These are phyloP conservation scores for Agrochola macilenta DNA, from an alignment of 2,888 invertebrate species.

Conservation along the genomic window DNA sequence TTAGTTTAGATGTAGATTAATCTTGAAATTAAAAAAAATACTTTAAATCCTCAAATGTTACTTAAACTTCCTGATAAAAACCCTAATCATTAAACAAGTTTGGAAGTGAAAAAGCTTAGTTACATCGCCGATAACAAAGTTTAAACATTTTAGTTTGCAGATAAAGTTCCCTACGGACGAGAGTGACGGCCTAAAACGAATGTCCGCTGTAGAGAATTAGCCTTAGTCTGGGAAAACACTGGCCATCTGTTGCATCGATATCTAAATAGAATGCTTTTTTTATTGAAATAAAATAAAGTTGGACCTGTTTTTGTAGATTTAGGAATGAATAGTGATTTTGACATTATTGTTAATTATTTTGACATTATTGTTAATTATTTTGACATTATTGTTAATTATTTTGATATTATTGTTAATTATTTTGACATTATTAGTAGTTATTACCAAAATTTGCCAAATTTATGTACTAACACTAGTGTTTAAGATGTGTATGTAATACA, in stretches of 20 bases:
- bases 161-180: constrained; percentile 33
- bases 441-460: too few species aligned
- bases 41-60: background rate
- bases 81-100: background rate
- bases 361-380: too few species aligned
- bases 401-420: too few species aligned
- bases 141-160: constrained; percentile 34
- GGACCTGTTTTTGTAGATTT: too few species aligned
- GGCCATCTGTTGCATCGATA: constrained; percentile 51
- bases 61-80: background rate
- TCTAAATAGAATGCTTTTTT: constrained; percentile 17
- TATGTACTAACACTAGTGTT: too few species aligned
- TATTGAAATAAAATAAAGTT: background rate
- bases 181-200: constrained; percentile 34
- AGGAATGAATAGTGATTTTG: too few species aligned
- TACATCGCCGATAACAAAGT: constrained; percentile 9
- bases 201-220: constrained; percentile 45
- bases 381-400: too few species aligned
- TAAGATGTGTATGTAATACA: too few species aligned
- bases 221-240: constrained; percentile 31
- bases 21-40: background rate
- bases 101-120: constrained; percentile 17
- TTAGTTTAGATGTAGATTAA: background rate
- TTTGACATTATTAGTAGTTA: too few species aligned
- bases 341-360: too few species aligned